Evolutionary conservation across 2,113 vertebrate species (phyloP), one percentile per base, ranked within the genome.

Genomic region (Panthera tigris): DNA sequence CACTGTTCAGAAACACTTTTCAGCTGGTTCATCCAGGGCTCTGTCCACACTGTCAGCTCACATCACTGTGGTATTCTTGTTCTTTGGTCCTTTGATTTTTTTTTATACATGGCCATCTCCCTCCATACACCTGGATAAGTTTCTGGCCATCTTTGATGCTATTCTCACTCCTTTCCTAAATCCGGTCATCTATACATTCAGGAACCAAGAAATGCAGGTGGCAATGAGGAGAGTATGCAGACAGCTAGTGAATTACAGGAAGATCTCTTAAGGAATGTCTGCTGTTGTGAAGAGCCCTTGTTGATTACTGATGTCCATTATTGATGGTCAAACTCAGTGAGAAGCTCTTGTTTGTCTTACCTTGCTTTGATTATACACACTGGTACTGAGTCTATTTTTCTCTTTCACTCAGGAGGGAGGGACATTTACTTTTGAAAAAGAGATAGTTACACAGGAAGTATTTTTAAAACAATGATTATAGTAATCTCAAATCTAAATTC

Each of bases 1-100:
- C 57, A 86, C 94, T 89, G 92, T 97, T 91, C 12, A 23, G 57
- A 97, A 96, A 85, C 71, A 89, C 12, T 85, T 89, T 66, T 93
- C 92, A 73, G 39, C 31, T 18, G 29, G 89, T 48, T 93, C 92
- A 36, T 95, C 96, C 33, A 97, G 96, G 66, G 95, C 94, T 39
- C 41, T 97, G 5, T 96, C 97, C 45, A 97, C 92, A 57, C 50
- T 95, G 33, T 97, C 96, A 89, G 91, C 97, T 93, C 96, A 97
- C 39, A 79, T 96, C 39, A 91, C 76, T 7, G 93, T 97, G 76
- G 92, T 96, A 10, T 39, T 91, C 50, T 55, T 96, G 27, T 88
- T 97, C 76, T 97, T 96, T 65, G 76, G 85, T 4, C 93, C 93
- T 33, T 74, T 88, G 25, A 94, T 97, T 9, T 97, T 96, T 41